Evolutionary conservation across 2,888 invertebrate genomes (phyloP), one percentile per base, ranked within the genome.

Genomic region (Lasioglossum morio): DNA sequence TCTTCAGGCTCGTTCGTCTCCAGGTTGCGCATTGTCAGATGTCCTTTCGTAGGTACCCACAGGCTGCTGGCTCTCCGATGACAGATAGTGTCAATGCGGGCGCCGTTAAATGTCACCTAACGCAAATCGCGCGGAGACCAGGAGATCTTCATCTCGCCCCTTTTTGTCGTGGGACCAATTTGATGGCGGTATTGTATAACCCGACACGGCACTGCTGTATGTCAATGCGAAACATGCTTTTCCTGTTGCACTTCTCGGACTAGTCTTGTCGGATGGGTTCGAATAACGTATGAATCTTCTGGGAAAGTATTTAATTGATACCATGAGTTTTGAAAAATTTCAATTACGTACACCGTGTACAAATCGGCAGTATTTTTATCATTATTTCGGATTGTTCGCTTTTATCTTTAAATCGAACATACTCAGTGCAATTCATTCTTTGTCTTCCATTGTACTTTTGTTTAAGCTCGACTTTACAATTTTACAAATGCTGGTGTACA

Each of bases 71-170:
- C 60, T 81, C 84, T 80, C 79, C 72, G 86, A 91, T 91, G 91
- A 83, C 84, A 92, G 93, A 92, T 92, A 93, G 82, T 84, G 91
- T 91, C 89, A 88, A 91, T 92, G 90, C 91, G 92, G 93, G 91
- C 85, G 85, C 89, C 89, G 87, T 91, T 88, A 84, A 89, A 88
- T 84, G 85, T 43, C 43, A 72, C 23, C 74, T 63, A 79, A 85
- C 76, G 70, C 37, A 84, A 93, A 91, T 92, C 90, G 86, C 82
- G 83, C 37, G 60, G 60, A 66, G 57, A 34, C 53, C 78, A 57
- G 30, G 57, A 34, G 87, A 85, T 85, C 79, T 72, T 87, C 85
- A 75, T 77, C 79, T 82, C 48, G 74, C 57, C 69, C 70, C 69
- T 74, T 40, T 60, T 78, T 72, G 76, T 81, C 40, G 43, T 43